These are phyloP conservation scores for Habroteleia sp. DNA, from an alignment of 2,888 invertebrate species.

Conservation along the genomic window DNA sequence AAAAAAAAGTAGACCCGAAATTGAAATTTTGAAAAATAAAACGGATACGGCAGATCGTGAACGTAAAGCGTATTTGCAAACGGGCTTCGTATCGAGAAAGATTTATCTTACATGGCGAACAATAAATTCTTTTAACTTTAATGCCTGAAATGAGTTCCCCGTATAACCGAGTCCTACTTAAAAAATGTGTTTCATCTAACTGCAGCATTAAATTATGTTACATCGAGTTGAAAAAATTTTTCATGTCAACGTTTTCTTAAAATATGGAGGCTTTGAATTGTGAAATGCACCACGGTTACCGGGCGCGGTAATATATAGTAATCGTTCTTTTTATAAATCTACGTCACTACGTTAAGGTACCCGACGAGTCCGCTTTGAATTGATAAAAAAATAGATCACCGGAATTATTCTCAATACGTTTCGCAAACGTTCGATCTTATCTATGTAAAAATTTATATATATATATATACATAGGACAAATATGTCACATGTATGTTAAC, in stretches of 20 bases:
- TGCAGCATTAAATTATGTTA: constrained; percentile 1
- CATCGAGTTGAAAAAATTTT: constrained; percentile 23
- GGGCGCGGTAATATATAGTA: constrained; percentile 27
- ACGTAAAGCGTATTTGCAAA: constrained; percentile 6
- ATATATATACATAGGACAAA: too few species aligned
- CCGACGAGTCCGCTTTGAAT: too few species aligned
- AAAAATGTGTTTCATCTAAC: constrained; percentile 21
- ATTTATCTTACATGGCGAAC: constrained; percentile 20
- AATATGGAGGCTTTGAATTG: constrained; percentile 41
- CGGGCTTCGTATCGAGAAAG: neutral
- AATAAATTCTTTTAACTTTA: constrained; percentile 22
- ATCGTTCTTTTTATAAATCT: constrained; percentile 32
- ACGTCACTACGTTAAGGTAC: constrained; percentile 3
- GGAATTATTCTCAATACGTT: too few species aligned
- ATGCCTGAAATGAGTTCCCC: constrained; percentile 18
- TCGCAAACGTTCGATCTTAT: too few species aligned
- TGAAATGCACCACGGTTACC: constrained; percentile 16
- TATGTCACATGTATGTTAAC: too few species aligned
- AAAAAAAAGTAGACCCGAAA: too few species aligned
- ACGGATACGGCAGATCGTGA: too few species aligned
- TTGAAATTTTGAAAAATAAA: too few species aligned
- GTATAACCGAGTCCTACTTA: neutral
- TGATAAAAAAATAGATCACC: too few species aligned
- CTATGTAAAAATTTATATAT: too few species aligned
- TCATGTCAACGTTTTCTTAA: constrained; percentile 41